Conservation (phyloP, 92 coral and sea anemone genomes). For the Blastomussa wellsi region DNA sequence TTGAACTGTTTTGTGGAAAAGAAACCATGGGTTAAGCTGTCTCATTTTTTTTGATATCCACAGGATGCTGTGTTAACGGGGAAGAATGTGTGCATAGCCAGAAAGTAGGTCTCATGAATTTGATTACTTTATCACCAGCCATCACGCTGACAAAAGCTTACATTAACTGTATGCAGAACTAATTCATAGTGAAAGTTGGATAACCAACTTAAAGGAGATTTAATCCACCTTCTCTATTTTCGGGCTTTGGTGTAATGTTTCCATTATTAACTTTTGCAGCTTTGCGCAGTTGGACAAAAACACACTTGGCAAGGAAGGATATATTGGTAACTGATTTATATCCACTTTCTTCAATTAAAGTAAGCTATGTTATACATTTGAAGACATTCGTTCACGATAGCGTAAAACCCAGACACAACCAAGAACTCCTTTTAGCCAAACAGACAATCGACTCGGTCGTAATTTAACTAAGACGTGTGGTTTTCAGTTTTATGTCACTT, state of each 20-base stretch:
- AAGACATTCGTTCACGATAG: too few species aligned
- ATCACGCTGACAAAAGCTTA: neutral
- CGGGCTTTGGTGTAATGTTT: neutral
- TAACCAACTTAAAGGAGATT: too few species aligned
- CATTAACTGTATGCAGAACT: too few species aligned
- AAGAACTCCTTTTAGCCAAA: neutral
- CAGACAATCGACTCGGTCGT: neutral
- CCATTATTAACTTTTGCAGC: neutral
- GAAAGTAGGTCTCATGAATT: slow-evolving; percentile 71
- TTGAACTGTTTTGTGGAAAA: neutral
- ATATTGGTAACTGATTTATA: slow-evolving; percentile 63
- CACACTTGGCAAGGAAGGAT: slow-evolving; percentile 66
- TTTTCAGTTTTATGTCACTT: neutral
- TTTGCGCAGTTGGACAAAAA: slow-evolving; percentile 81
- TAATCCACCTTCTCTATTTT: too few species aligned
- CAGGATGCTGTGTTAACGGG: slow-evolving; percentile 85
- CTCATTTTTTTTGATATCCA: neutral
- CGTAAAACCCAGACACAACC: neutral
- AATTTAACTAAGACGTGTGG: neutral
- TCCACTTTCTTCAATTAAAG: neutral
- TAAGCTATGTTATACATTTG: too few species aligned
- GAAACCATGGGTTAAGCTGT: neutral
- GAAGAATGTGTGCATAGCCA: slow-evolving; percentile 92
- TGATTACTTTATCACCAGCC: neutral
- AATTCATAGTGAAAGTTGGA: too few species aligned